Evolutionary conservation across 2,113 vertebrate genomes (phyloP).

Genomic region (Misgurnus anguillicaudatus): DNA sequence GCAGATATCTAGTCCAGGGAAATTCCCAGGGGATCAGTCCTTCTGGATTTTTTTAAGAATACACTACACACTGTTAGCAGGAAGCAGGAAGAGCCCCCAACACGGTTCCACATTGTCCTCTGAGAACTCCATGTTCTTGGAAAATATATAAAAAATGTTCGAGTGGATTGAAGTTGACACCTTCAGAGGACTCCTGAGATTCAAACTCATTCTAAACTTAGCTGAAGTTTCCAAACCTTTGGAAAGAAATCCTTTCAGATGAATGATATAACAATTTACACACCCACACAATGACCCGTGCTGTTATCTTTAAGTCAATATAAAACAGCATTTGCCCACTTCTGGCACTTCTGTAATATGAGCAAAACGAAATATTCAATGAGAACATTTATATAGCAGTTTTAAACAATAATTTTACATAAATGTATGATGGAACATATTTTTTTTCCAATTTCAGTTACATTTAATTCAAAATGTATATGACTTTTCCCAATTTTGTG

Average conservation of each 20-base stretch:
- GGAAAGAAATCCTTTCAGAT: background rate
- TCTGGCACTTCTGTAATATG: background rate
- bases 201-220: background rate
- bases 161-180: background rate
- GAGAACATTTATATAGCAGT: background rate
- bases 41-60: background rate
- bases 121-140: conserved; percentile 19
- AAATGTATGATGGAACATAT: too few relatives aligned
- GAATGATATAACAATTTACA: background rate
- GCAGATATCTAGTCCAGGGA: conserved; percentile 11
- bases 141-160: background rate
- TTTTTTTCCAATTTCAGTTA: too few relatives aligned
- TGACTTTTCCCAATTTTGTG: too few relatives aligned
- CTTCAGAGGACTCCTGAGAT: background rate
- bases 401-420: background rate
- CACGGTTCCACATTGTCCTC: background rate
- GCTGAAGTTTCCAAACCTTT: background rate
- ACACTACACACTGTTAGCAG: conserved; percentile 13
- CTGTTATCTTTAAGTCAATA: background rate
- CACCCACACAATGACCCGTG: background rate
- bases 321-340: background rate
- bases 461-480: too few relatives aligned
- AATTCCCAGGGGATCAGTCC: conserved; percentile 26
- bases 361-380: background rate
- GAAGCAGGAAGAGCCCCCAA: background rate